Percentiles rank a stretch among this genome's conserved stretches.
Evolutionary conservation across 2,113 vertebrate genomes (phyloP).

Genomic region (Saguinus midas): DNA sequence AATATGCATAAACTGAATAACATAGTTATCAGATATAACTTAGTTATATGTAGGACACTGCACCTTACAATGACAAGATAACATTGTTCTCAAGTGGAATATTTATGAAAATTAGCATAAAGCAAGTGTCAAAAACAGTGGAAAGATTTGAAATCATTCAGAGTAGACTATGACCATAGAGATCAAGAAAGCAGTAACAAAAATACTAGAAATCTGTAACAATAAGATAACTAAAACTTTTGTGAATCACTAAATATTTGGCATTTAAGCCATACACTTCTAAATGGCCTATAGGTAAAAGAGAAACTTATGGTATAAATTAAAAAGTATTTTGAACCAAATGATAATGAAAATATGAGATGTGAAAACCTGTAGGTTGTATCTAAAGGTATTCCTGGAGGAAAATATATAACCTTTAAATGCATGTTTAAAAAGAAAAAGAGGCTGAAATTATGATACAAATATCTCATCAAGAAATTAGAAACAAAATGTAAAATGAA

Average conservation of each 20-base stretch:
- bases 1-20: neutral
- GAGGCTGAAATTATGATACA: neutral
- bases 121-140: slow-evolving; percentile 22
- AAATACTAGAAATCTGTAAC: slow-evolving; percentile 12
- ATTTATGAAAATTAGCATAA: neutral
- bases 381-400: neutral
- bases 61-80: neutral
- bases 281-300: neutral
- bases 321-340: slow-evolving; percentile 44
- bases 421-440: slow-evolving; percentile 1
- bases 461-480: slow-evolving; percentile 20
- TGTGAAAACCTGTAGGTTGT: neutral
- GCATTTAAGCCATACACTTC: neutral
- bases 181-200: slow-evolving; percentile 15
- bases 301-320: neutral
- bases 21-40: neutral
- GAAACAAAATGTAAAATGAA: slow-evolving; percentile 27
- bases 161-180: neutral
- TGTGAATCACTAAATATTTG: neutral
- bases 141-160: slow-evolving; percentile 15
- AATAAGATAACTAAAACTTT: slow-evolving; percentile 33
- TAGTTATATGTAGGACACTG: neutral
- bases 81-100: neutral
- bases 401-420: neutral
- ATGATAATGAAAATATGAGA: neutral